Conservation (phyloP, 2,113 vertebrate genomes). For the Tricholaema leucomelas region DNA sequence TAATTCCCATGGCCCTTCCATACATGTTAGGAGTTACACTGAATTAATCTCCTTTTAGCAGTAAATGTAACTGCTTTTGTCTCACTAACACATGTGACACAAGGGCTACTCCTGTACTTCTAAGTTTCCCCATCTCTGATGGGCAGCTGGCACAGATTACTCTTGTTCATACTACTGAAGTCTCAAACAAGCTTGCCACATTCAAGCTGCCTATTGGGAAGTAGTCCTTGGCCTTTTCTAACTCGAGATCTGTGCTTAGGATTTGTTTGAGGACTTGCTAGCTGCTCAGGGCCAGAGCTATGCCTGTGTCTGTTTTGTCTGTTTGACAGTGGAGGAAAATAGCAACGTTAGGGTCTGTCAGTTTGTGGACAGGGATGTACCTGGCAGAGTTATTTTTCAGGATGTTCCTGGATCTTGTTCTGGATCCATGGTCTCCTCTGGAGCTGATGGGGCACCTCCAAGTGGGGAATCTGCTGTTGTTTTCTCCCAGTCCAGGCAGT, state of each 20-base stretch:
- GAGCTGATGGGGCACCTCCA: background rate
- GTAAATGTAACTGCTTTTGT: background rate
- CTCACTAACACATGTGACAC: background rate
- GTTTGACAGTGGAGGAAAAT: background rate
- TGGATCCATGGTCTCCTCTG: background rate
- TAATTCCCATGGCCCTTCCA: background rate
- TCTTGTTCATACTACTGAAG: background rate
- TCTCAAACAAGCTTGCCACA: background rate
- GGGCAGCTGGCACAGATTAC: background rate
- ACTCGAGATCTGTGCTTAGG: background rate
- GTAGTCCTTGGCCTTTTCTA: background rate
- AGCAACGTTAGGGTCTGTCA: fast-evolving
- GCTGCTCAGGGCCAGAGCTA: background rate
- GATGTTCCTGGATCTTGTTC: background rate
- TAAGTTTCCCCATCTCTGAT: background rate
- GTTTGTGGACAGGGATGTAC: background rate
- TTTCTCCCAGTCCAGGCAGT: background rate
- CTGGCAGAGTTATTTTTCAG: background rate
- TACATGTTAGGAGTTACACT: background rate
- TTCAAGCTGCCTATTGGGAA: background rate
- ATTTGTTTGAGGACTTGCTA: background rate
- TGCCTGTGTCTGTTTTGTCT: background rate
- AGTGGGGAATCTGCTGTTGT: background rate
- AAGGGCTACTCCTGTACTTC: background rate
- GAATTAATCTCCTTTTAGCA: background rate